A percentile compares a stretch with the other conserved stretches of the same genome.
Evolutionary conservation across 2,113 vertebrate genomes (phyloP).

Genomic region (Trochalopteron elliotii): DNA sequence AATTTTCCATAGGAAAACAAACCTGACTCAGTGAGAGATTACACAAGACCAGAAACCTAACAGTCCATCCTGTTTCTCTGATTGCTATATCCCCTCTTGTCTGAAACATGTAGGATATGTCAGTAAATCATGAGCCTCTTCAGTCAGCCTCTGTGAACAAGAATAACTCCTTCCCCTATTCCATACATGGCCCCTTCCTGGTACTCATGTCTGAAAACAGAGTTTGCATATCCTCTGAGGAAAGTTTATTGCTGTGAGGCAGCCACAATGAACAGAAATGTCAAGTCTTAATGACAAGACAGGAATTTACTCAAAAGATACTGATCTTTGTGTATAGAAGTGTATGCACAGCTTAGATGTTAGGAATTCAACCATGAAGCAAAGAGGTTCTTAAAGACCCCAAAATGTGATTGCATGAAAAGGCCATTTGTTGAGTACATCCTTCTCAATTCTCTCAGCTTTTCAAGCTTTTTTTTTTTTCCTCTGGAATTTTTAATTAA

Average conservation of each 20-base stretch:
- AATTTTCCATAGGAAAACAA: neutral
- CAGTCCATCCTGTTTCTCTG: neutral
- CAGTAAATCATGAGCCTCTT: neutral
- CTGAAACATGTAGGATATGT: neutral
- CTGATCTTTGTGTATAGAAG: conserved; percentile 9
- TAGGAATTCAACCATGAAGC: conserved; percentile 29
- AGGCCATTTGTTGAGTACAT: neutral
- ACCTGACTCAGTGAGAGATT: neutral
- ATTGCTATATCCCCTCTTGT: neutral
- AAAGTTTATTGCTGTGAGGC: conserved; percentile 41
- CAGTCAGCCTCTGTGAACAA: neutral
- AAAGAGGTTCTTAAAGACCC: conserved; percentile 17
- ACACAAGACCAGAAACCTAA: neutral
- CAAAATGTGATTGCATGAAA: neutral
- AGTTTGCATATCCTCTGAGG: conserved; percentile 41
- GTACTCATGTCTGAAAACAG: neutral
- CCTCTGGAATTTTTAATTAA: conserved; percentile 30
- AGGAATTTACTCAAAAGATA: conserved; percentile 46
- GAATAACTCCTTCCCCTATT: conserved; percentile 19
- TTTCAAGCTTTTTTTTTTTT: neutral
- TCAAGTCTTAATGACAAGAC: conserved; percentile 62
- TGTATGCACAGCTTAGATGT: conserved; percentile 5
- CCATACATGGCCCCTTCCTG: neutral
- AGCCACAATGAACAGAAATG: conserved; percentile 44
- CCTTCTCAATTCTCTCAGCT: neutral